Base-by-base conservation (phyloP, 2,113 vertebrate species). In the Sinocyclocheilus maitianheensis region DNA sequence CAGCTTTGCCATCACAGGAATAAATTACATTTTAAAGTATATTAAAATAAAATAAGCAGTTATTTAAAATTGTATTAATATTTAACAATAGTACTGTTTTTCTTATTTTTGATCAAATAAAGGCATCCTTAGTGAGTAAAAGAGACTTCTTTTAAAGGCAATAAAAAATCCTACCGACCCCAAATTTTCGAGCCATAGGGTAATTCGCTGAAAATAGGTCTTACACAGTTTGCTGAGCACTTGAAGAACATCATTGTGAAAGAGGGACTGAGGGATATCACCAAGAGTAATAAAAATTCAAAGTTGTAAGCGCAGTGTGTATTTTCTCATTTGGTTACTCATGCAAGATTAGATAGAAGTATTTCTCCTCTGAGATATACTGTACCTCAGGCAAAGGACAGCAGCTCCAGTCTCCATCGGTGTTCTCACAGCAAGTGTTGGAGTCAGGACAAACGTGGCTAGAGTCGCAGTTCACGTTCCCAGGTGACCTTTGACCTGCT, bases 351-450 rank as follows among this genome's bases (percentile, higher is more conserved):
- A 69, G 46, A 60, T 48, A 24, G 7, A 16, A 51, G 12, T 46
- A 26, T 58, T 58, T 34, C 13, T 53, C 30, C 51, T 46, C 43
- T 46, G 43, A 71, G 26, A 69, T 18, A 51, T 30, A 46, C 40
- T 20, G 24, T 77, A 88, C 90, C 82, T 92, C 0, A 46, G 89
- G 65, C 1, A 88, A 22, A 60, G 91, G 92, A 83, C 95, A 96
- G 88, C 95, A 95, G 2, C 78, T 87, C 93, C 94, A 94, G 0
- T 7, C 0, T 22, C 55, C 92, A 3, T 16, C 0, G 43, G 40
- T 12, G n/a, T 26, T 92, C 0, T 62, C 92, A 84, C 96, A 96
- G 91, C 95, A 97, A 1, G 96, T 96, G 89, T 1, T 89, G 0
- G 81, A 90, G 0, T 93, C 88, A 0, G 94, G 91, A 84, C 96